These are phyloP conservation scores for Bruchidius siliquastri DNA, from an alignment of 2,888 invertebrate species.

Conservation along the genomic window DNA sequence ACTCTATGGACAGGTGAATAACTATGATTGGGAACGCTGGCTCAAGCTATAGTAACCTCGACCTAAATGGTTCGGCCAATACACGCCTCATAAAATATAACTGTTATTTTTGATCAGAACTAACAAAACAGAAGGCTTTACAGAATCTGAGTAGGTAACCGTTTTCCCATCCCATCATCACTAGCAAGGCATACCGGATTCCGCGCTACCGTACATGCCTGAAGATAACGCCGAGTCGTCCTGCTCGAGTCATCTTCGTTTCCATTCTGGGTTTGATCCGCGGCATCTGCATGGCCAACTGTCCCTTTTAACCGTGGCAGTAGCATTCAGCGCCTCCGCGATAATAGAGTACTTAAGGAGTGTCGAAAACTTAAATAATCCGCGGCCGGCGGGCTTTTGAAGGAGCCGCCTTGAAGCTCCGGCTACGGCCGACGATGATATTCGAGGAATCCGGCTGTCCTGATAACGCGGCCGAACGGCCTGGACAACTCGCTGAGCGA, in stretches of 20 bases:
- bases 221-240: neutral
- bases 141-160: neutral
- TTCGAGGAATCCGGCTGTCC: no score
- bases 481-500: neutral
- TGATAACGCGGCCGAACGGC: neutral
- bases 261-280: neutral
- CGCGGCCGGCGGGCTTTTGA: constrained; percentile 27
- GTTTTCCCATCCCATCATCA: neutral
- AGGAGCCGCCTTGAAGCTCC: neutral
- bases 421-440: neutral
- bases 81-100: no score
- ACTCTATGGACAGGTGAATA: no score
- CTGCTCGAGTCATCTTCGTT: neutral
- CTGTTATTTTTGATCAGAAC: no score
- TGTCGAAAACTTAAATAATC: constrained; percentile 47
- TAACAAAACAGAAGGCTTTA: neutral
- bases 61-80: no score
- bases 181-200: neutral
- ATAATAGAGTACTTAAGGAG: constrained; percentile 46
- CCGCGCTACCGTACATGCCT: neutral
- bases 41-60: no score
- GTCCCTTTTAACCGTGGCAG: constrained; percentile 37
- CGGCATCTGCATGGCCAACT: constrained; percentile 25
- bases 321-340: constrained; percentile 23
- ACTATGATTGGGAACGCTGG: no score